Base-by-base conservation (phyloP, 2,888 invertebrate species). In the Congeria kusceri region DNA sequence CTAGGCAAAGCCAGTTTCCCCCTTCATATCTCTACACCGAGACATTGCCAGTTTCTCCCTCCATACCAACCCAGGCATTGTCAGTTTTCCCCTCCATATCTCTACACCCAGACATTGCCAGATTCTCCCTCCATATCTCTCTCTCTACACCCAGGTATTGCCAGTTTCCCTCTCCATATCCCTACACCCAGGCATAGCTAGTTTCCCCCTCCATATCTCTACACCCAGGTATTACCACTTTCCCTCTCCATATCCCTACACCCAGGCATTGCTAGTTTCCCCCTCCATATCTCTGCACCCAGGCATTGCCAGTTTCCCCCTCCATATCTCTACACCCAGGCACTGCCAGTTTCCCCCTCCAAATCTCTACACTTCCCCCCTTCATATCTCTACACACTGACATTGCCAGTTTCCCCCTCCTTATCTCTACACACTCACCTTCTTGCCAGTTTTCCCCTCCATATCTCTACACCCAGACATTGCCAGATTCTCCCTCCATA, bases 181-280 rank as follows among this genome's bases (percentile, higher is more conserved):
- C 99, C 98, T 95, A 99, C 99, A 0, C 99, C 99, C 20, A 99
- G 98, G 27, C 99, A 95, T 94, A 99, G 99, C 99, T 99, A 0
- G 97, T 97, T 89, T 97, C 97, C n/a, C 99, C 99, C 91, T 99
- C 98, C 89, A 98, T 97, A 93, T 97, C 99, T 92, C 98, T 97
- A 97, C 92, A n/a, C 11, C 5, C 32, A 7, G 5, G 11, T 11
- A 7, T 32, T 7, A 11, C 32, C 32, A 32, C 95, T 28, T 32
- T 32, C 32, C 11, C 4, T 4, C 11, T 32, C 98, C 0, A 7
- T 32, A 32, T 32, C 32, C 32, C 11, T 11, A 32, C 32, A 7
- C 11, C 32, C 11, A 32, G 99, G 95, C 94, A 99, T 99, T 99
- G 32, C 32, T 11, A 32, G 32, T 32, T 32, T 32, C 11, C 32